These are phyloP conservation scores for Mesochorus sp. DNA, from an alignment of 2,888 invertebrate genomes.

Conservation along the genomic window DNA sequence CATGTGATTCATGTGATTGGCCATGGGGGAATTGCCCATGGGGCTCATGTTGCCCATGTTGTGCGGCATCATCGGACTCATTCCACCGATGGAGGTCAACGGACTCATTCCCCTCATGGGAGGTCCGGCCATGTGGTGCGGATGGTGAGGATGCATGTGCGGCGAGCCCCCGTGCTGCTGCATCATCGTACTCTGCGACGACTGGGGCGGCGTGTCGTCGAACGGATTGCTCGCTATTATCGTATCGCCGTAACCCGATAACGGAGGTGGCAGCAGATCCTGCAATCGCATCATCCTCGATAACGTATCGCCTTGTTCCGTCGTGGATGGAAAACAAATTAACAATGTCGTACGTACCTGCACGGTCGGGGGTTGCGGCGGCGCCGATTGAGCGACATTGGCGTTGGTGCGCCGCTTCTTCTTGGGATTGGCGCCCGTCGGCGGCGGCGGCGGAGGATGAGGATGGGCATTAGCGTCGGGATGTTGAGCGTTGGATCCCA, in stretches of 20 bases:
- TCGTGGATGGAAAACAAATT: neutral
- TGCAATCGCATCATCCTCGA: no score
- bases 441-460: slow-evolving; percentile 86
- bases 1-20: slow-evolving; percentile 85
- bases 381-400: slow-evolving; percentile 88
- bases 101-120: slow-evolving; percentile 88
- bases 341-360: no score
- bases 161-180: slow-evolving; percentile 83
- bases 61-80: slow-evolving; percentile 82
- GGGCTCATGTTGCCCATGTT: slow-evolving; percentile 81
- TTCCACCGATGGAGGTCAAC: slow-evolving; percentile 81
- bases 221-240: slow-evolving; percentile 97
- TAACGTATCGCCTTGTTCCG: neutral
- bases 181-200: slow-evolving; percentile 83
- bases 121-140: slow-evolving; percentile 86
- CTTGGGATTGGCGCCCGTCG: slow-evolving; percentile 92
- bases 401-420: slow-evolving; percentile 92
- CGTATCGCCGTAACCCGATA: slow-evolving; percentile 95
- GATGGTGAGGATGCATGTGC: slow-evolving; percentile 83
- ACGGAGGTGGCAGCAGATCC: slow-evolving; percentile 91
- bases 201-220: slow-evolving; percentile 90
- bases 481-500: slow-evolving; percentile 85
- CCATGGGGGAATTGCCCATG: slow-evolving; percentile 80
- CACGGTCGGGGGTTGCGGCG: slow-evolving; percentile 87
- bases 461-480: slow-evolving; percentile 89